Percentiles rank a stretch among this genome's conserved stretches.
These are phyloP conservation scores for Perognathus longimembris DNA, from an alignment of 2,113 vertebrate genomes.

Conservation along the genomic window DNA sequence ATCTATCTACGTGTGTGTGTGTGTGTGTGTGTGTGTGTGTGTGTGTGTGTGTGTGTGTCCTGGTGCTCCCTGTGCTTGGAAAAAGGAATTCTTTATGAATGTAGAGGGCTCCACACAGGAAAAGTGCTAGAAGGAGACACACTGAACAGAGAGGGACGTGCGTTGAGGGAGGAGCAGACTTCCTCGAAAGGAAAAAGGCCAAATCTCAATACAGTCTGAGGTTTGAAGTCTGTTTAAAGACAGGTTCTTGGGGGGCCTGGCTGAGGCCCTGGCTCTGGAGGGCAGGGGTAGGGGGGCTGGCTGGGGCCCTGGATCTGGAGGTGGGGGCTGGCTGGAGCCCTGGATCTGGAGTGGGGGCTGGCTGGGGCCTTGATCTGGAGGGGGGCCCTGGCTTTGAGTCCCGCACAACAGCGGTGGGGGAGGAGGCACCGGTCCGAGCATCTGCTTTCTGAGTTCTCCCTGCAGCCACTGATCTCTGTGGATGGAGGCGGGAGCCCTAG, in stretches of 20 bases:
- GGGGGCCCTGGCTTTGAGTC: slow-evolving; percentile 66
- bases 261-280: no score
- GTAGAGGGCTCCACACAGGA: not conserved
- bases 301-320: no score
- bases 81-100: slow-evolving; percentile 11
- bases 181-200: not conserved
- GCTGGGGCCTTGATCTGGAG: slow-evolving; percentile 9
- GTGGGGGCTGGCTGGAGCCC: no score
- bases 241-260: no score
- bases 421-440: slow-evolving; percentile 54
- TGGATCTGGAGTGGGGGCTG: no score
- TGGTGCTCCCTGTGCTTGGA: not conserved
- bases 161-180: not conserved
- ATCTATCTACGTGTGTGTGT: no score
- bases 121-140: not conserved
- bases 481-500: not conserved
- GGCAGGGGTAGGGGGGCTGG: no score
- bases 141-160: not conserved
- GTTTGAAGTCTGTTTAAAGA: no score
- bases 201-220: not conserved
- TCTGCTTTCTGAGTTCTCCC: slow-evolving; percentile 66
- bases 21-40: no score
- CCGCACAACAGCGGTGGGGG: slow-evolving; percentile 61
- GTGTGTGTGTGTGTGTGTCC: not conserved
- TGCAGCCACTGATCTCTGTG: not conserved